These are phyloP conservation scores for Apogon talboti DNA, from an alignment of 2,797 vertebrate genomes.

Conservation along the genomic window DNA sequence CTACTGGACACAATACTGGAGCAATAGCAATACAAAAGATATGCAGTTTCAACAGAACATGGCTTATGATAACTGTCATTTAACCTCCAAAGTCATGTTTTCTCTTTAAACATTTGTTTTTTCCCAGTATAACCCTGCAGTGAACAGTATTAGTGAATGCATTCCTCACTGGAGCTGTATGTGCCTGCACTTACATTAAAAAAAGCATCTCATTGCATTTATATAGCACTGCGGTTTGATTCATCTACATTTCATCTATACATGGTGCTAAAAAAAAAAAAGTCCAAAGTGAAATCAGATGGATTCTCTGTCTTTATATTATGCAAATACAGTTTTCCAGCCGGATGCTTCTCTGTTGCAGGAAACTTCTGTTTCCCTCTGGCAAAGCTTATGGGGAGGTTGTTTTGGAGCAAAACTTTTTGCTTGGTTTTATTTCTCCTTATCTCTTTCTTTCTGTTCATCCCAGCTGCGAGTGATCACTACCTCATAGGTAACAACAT, in stretches of 20 bases:
- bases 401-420: conserved; percentile 22
- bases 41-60: no score
- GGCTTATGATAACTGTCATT: no score
- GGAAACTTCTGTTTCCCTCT: conserved; percentile 18
- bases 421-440: conserved; percentile 19
- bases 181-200: conserved; percentile 33
- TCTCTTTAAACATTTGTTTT: not conserved
- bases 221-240: conserved; percentile 27
- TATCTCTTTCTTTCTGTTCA: conserved; percentile 24
- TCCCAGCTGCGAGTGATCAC: conserved; percentile 89
- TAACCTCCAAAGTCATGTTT: no score
- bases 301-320: conserved; percentile 38
- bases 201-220: conserved; percentile 56
- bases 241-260: conserved; percentile 50
- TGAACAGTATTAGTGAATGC: conserved; percentile 24
- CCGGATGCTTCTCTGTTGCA: conserved; percentile 9
- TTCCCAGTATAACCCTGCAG: not conserved
- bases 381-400: conserved; percentile 2
- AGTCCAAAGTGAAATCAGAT: conserved; percentile 39
- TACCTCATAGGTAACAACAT: conserved; percentile 92
- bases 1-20: no score
- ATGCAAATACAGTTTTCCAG: conserved; percentile 48
- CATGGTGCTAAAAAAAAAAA: conserved; percentile 18
- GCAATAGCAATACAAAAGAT: no score
- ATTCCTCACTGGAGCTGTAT: conserved; percentile 35